phyloP scores from a whole-genome alignment of 2,888 invertebrate genomes.

The Hecatera dysodea region DNA sequence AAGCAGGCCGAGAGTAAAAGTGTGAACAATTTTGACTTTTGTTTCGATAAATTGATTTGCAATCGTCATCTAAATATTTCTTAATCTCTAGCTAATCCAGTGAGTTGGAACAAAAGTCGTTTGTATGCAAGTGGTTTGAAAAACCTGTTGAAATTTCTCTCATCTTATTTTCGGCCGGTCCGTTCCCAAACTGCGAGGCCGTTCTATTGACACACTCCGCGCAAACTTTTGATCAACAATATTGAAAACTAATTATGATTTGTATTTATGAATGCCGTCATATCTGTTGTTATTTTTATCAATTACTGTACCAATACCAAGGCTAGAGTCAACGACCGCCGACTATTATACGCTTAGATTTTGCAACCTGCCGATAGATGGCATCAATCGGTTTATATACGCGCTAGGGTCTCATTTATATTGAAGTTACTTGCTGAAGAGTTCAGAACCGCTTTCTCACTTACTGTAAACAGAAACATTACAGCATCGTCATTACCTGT shows the following conservation, averaged over 20 bases:
- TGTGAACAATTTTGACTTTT: slow-evolving; percentile 14
- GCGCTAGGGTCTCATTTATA: slow-evolving; percentile 64
- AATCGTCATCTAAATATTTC: background rate
- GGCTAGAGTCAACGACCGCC: slow-evolving; percentile 73
- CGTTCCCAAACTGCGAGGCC: slow-evolving; percentile 37
- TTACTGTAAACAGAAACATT: background rate
- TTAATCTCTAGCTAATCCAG: slow-evolving; percentile 14
- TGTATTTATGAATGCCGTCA: slow-evolving; percentile 1
- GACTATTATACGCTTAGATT: slow-evolving; percentile 34
- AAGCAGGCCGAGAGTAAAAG: slow-evolving; percentile 36
- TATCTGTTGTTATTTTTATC: slow-evolving; percentile 51
- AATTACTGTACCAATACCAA: slow-evolving; percentile 69
- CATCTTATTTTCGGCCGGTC: slow-evolving; percentile 59
- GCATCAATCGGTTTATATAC: slow-evolving; percentile 65
- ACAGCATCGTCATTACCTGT: slow-evolving; percentile 40
- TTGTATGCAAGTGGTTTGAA: slow-evolving; percentile 48
- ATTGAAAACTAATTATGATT: slow-evolving; percentile 13
- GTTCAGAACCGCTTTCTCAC: background rate
- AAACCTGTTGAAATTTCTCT: slow-evolving; percentile 69
- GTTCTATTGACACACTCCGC: slow-evolving; percentile 66
- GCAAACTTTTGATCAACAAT: slow-evolving; percentile 18
- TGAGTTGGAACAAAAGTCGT: slow-evolving; percentile 26
- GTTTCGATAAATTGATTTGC: background rate
- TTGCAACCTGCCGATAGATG: slow-evolving; percentile 66
- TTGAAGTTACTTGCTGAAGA: background rate